Percentiles rank a stretch among this genome's conserved stretches.
phyloP scores from a whole-genome alignment of 2,113 vertebrate species.

The crab-eating macaque (Macaca fascicularis) region DNA sequence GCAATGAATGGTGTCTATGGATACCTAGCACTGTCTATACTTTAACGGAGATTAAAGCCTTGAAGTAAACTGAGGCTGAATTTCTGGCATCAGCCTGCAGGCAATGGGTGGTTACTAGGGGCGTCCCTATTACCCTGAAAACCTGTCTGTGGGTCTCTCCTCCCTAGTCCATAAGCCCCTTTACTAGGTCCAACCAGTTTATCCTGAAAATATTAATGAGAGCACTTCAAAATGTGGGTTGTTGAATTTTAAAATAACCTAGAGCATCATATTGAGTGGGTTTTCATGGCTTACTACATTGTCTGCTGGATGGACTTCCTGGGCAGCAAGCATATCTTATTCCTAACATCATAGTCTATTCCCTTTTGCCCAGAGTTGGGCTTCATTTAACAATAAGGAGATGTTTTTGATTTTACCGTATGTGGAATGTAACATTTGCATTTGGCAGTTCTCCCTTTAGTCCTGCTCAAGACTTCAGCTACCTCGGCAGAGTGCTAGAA shows the following conservation, averaged over 20 bases:
- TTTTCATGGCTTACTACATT: background rate
- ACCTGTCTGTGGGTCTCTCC: background rate
- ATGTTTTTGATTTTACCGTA: constrained; percentile 17
- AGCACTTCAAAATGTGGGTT: background rate
- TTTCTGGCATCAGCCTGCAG: background rate
- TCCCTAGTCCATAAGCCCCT: background rate
- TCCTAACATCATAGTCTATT: background rate
- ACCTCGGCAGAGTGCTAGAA: constrained; percentile 44
- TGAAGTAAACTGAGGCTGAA: background rate
- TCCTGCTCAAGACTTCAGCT: constrained; percentile 53
- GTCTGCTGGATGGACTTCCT: background rate
- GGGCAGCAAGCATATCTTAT: background rate
- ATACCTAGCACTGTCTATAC: background rate
- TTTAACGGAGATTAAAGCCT: background rate
- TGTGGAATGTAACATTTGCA: constrained; percentile 9
- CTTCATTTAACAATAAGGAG: constrained; percentile 35
- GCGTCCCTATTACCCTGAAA: background rate
- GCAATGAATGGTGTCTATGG: background rate
- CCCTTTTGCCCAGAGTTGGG: background rate
- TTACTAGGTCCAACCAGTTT: background rate
- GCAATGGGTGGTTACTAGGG: background rate
- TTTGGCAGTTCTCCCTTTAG: constrained; percentile 32
- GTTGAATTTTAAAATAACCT: background rate
- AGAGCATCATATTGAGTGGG: background rate
- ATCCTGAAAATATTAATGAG: constrained; percentile 10